phyloP scores from a whole-genome alignment of 1,140 invertebrate genomes.

The Harlomillsia oculata region DNA sequence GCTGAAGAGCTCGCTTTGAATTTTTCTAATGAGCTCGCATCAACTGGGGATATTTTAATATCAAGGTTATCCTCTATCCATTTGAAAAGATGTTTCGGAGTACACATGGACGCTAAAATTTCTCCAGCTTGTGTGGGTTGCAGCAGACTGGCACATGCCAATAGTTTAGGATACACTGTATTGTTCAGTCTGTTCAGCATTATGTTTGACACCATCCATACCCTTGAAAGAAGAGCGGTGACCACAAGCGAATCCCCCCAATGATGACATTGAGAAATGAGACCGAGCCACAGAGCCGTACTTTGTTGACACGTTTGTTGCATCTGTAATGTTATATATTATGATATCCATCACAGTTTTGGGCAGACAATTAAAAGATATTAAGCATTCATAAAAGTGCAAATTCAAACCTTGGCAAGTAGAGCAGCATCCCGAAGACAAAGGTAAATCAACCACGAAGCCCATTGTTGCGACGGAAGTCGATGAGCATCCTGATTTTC shows the following conservation, averaged over 20 bases:
- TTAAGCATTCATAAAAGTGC: not conserved
- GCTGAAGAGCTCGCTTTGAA: no score
- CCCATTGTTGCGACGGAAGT: conserved; percentile 23
- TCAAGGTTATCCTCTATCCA: no score
- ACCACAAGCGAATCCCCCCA: conserved; percentile 33
- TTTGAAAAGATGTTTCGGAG: no score
- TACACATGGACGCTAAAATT: no score
- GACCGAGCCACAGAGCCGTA: conserved; percentile 23
- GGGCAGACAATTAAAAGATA: not conserved
- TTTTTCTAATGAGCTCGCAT: no score
- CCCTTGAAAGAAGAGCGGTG: conserved; percentile 17
- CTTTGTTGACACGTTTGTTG: conserved; percentile 23
- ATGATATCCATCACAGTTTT: not conserved
- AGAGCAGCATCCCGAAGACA: conserved; percentile 17
- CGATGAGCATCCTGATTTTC: not conserved
- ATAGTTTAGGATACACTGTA: not conserved
- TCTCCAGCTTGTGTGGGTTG: no score
- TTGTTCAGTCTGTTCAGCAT: not conserved
- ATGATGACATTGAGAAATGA: conserved; percentile 26
- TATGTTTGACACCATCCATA: conserved; percentile 15
- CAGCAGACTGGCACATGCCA: no score
- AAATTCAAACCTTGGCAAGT: conserved; percentile 17
- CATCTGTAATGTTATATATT: conserved; percentile 8
- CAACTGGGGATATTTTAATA: no score
- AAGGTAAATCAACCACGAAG: conserved; percentile 20